Evolutionary conservation across 2,113 vertebrate genomes (phyloP), one percentile per base, ranked within the genome.

Genomic region (Acrocephalus kingi): DNA sequence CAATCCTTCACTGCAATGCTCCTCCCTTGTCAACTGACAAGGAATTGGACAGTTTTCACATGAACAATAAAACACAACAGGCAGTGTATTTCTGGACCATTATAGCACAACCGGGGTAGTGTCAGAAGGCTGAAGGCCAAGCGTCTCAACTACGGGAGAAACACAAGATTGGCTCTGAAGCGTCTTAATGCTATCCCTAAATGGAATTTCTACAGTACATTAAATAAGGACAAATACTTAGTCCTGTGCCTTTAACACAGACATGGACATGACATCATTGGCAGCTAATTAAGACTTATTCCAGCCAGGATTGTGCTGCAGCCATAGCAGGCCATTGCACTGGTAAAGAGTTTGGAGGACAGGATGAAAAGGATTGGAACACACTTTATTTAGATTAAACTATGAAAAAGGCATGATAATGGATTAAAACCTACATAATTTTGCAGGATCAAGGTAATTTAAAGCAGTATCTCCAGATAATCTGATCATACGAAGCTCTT

Each of bases 181-280:
- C 13, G 1, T 95, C 97, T 97, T 90, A 96, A 84, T 97, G 94
- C 84, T 97, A 82, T 97, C 96, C 97, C 95, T 94, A 97, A 97
- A 97, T 97, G 96, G 97, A 98, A 98, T 97, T 97, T 97, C 97
- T 97, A 94, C 90, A 97, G 90, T 93, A 97, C 96, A 97, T 97
- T 97, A 98, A 97, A 95, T 87, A 95, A 97, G 97, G 91, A 97
- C 78, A 75, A 97, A 98, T 96, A 93, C 92, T 98, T 97, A 97
- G 96, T 96, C 93, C 96, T 97, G 93, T 94, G 92, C 96, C 96
- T 97, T 98, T 97, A 97, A 97, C 94, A 96, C 96, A 98, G 95
- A 77, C 97, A 94, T 92, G 93, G 84, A 95, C 92, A 96, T 98
- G 97, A 98, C 97, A 96, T 98, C 97, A 98, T 82, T 96, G 96